Evolutionary conservation across 1,140 invertebrate species (phyloP).

Genomic region (Drosophila mayri): DNA sequence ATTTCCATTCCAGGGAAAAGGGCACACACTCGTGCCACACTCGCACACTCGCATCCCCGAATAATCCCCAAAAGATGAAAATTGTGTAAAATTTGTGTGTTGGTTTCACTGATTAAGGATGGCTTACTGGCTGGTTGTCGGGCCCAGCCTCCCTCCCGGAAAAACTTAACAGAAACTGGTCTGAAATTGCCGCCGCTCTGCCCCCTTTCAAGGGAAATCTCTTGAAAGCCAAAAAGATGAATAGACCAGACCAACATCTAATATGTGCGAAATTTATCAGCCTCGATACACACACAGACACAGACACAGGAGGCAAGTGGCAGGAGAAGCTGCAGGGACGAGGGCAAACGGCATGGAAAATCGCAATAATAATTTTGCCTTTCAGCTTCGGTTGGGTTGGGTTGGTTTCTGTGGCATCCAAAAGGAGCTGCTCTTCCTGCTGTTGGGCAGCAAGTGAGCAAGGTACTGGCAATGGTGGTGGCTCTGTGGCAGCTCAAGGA

Average conservation of each 20-base stretch:
- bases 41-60: constrained; percentile 37
- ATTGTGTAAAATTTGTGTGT: constrained; percentile 81
- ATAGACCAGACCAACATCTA: constrained; percentile 67
- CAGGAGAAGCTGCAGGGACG: constrained; percentile 40
- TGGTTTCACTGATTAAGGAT: constrained; percentile 80
- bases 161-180: constrained; percentile 13
- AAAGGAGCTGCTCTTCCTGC: constrained; percentile 2
- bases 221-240: constrained; percentile 69
- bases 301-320: constrained; percentile 5
- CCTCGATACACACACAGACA: constrained; percentile 49
- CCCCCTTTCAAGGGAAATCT: constrained; percentile 57
- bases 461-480: constrained; percentile 1
- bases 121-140: constrained; percentile 59
- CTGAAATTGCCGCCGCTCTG: constrained; percentile 5
- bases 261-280: constrained; percentile 81
- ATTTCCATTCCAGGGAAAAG: background rate
- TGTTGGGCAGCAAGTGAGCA: constrained; percentile 5
- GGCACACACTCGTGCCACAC: background rate
- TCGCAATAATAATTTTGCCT: constrained; percentile 79
- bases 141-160: background rate
- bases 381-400: constrained; percentile 45
- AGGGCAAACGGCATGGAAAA: constrained; percentile 74
- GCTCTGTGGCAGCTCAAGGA: constrained; percentile 20
- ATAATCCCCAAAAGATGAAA: constrained; percentile 78
- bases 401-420: constrained; percentile 35